These are phyloP conservation scores for Busseola fusca DNA, from an alignment of 2,888 invertebrate species.

Conservation along the genomic window DNA sequence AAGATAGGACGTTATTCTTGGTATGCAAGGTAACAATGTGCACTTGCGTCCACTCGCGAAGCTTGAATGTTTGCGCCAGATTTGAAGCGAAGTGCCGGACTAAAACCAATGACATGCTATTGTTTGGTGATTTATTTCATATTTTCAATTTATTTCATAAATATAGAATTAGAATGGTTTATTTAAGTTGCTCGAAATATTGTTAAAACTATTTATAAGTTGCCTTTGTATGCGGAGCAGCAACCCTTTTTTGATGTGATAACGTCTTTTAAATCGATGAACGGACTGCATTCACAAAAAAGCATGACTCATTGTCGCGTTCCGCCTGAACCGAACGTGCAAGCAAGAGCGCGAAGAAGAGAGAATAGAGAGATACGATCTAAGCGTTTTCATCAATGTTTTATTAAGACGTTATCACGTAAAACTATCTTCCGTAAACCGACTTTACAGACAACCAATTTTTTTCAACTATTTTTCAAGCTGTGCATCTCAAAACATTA, in stretches of 20 bases:
- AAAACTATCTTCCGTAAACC: too few species aligned
- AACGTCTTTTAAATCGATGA: too few species aligned
- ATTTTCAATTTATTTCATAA: constrained; percentile 13
- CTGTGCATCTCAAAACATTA: neutral
- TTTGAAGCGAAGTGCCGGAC: constrained; percentile 76
- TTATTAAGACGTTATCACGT: too few species aligned
- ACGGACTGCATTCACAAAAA: too few species aligned
- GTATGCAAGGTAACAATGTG: constrained; percentile 77
- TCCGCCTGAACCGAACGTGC: too few species aligned
- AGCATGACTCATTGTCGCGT: too few species aligned
- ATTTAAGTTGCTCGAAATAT: neutral
- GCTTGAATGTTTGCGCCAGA: constrained; percentile 83
- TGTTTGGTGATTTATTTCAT: constrained; percentile 56
- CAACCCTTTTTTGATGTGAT: too few species aligned
- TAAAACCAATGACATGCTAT: constrained; percentile 71
- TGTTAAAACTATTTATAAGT: neutral
- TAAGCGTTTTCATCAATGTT: too few species aligned
- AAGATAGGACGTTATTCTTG: constrained; percentile 53
- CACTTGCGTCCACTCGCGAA: constrained; percentile 82
- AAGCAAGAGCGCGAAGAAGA: too few species aligned
- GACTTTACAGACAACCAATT: too few species aligned
- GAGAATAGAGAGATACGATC: too few species aligned
- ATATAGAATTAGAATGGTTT: neutral
- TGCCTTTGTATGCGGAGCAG: neutral
- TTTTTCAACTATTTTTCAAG: neutral